Evolutionary conservation across 2,113 vertebrate species (phyloP).

Genomic region (Lathamus discolor): DNA sequence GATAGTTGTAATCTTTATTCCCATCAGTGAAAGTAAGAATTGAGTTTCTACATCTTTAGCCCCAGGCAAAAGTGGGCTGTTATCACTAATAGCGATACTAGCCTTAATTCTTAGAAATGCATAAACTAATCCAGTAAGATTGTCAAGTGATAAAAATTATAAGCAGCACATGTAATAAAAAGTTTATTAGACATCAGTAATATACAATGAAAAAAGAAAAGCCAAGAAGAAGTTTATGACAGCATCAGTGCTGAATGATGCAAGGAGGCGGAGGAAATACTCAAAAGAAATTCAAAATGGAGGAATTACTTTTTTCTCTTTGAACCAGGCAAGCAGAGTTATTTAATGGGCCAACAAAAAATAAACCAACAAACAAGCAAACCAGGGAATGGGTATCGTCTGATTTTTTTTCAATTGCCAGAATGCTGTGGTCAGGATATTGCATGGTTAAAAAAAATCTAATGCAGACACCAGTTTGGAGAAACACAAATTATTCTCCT

Average conservation of each 20-base stretch:
- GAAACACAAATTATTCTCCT: neutral
- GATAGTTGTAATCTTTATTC: neutral
- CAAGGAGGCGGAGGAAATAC: neutral
- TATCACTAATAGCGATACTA: neutral
- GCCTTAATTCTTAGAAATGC: neutral
- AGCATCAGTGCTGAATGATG: neutral
- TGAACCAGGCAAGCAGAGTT: neutral
- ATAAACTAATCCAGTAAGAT: neutral
- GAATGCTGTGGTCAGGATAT: neutral
- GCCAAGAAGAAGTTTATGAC: neutral
- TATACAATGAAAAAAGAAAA: neutral
- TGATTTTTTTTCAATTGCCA: neutral
- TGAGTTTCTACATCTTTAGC: neutral
- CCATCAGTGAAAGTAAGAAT: neutral
- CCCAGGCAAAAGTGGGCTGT: neutral
- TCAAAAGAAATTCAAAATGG: neutral
- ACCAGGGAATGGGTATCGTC: fast-evolving
- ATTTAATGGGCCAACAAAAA: neutral
- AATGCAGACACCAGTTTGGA: neutral
- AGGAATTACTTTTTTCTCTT: neutral
- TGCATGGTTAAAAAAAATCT: neutral
- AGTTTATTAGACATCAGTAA: neutral
- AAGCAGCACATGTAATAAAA: fast-evolving
- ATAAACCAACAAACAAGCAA: fast-evolving
- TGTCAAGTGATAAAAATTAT: neutral